phyloP scores from a whole-genome alignment of 2,113 vertebrate genomes.

The Melanotaenia duboulayi region DNA sequence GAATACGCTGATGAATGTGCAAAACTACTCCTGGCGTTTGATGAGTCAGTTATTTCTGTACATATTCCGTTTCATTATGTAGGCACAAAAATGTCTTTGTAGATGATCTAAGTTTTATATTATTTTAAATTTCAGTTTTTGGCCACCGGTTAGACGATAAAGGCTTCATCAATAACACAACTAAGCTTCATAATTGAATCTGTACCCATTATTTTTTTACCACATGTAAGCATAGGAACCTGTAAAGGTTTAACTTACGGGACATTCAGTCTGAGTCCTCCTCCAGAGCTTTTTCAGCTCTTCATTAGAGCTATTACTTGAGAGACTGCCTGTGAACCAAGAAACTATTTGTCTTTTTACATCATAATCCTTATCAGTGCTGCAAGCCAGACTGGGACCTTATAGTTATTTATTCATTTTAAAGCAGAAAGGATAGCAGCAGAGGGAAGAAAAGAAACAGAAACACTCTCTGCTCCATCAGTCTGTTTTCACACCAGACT shows the following conservation, averaged over 20 bases:
- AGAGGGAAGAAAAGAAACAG: neutral
- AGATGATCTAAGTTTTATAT: neutral
- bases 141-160: neutral
- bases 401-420: slow-evolving; percentile 7
- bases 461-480: slow-evolving; percentile 7
- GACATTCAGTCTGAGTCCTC: neutral
- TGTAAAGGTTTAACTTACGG: slow-evolving; percentile 11
- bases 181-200: too few relatives aligned
- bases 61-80: too few relatives aligned
- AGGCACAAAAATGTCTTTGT: neutral
- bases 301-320: neutral
- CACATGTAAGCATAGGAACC: neutral
- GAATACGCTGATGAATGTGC: too few relatives aligned
- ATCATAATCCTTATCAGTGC: slow-evolving; percentile 57
- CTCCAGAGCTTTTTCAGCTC: slow-evolving; percentile 7
- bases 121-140: neutral
- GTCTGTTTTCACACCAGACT: slow-evolving; percentile 42
- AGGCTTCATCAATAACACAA: too few relatives aligned
- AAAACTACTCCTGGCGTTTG: too few relatives aligned
- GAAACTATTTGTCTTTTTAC: slow-evolving; percentile 44
- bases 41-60: too few relatives aligned
- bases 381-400: slow-evolving; percentile 32
- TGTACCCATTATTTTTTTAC: too few relatives aligned
- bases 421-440: neutral
- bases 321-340: neutral